Percentiles rank a stretch among this genome's conserved stretches.
phyloP scores from a whole-genome alignment of 2,888 invertebrate genomes.

The Frankliniella fusca region DNA sequence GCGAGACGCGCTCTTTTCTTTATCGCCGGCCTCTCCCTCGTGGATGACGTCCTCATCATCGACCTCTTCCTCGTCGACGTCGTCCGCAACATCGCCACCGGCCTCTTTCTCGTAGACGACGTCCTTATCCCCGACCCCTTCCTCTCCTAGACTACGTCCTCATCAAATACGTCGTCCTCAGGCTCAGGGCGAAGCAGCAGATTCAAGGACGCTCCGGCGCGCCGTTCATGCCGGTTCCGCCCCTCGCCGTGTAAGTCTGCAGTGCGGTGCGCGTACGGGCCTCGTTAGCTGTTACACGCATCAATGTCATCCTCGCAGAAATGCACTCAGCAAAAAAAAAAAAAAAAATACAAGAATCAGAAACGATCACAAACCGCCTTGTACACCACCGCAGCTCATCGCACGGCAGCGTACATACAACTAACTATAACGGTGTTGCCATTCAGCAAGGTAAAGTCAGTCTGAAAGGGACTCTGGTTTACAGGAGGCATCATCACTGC shows the following conservation, averaged over 20 bases:
- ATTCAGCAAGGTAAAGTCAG: too few relatives aligned
- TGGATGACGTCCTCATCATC: too few relatives aligned
- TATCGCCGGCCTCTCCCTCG: too few relatives aligned
- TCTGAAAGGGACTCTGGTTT: too few relatives aligned
- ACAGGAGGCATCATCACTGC: too few relatives aligned
- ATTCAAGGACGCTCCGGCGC: not conserved
- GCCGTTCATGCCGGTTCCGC: not conserved
- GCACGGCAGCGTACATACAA: too few relatives aligned
- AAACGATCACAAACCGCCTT: not conserved
- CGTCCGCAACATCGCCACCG: too few relatives aligned
- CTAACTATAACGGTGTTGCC: too few relatives aligned
- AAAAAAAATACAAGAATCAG: not conserved
- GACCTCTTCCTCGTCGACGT: not conserved
- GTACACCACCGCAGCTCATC: too few relatives aligned
- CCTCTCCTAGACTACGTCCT: too few relatives aligned
- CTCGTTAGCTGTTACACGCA: not conserved
- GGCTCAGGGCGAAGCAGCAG: not conserved
- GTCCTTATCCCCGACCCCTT: too few relatives aligned
- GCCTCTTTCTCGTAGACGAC: too few relatives aligned
- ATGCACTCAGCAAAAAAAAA: not conserved
- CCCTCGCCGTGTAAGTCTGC: not conserved
- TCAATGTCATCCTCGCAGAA: not conserved
- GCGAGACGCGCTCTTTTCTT: not conserved
- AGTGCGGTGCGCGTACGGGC: not conserved
- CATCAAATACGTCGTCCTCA: not conserved